Conservation (phyloP, 1,140 invertebrate species). For the Sinella curviseta region DNA sequence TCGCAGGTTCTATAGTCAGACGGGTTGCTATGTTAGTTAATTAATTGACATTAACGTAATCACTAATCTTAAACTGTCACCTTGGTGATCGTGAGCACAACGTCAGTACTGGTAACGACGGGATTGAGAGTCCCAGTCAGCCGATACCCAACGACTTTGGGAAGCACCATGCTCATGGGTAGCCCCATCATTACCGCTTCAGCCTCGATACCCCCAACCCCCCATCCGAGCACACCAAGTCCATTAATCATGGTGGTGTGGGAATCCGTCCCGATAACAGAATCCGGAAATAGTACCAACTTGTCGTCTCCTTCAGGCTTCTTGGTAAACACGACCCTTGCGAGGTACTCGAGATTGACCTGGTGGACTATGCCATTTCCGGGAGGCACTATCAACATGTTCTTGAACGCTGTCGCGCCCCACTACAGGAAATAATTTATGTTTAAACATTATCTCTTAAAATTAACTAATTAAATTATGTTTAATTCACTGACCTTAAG, state of each 20-base stretch:
- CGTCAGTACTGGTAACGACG: constrained; percentile 88
- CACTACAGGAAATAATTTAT: constrained; percentile 53
- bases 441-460: constrained; percentile 6
- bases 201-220: constrained; percentile 73
- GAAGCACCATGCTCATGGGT: constrained; percentile 92
- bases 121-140: constrained; percentile 73
- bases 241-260: constrained; percentile 99
- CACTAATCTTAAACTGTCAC: too few relatives aligned
- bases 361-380: constrained; percentile 98
- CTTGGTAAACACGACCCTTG: constrained; percentile 86
- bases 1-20: constrained; percentile 87
- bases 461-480: constrained; percentile 19
- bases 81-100: constrained; percentile 97
- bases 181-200: constrained; percentile 93
- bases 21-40: too few relatives aligned
- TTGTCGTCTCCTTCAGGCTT: constrained; percentile 51
- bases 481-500: constrained; percentile 68
- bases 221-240: constrained; percentile 69
- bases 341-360: constrained; percentile 95
- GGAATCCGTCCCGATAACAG: constrained; percentile 96
- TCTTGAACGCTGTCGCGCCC: constrained; percentile 92
- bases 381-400: constrained; percentile 96
- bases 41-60: constrained; percentile 41
- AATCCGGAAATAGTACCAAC: constrained; percentile 82
- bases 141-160: constrained; percentile 93